These are phyloP conservation scores for Caerostris extrusa DNA, from an alignment of 1,140 invertebrate species.

Conservation along the genomic window DNA sequence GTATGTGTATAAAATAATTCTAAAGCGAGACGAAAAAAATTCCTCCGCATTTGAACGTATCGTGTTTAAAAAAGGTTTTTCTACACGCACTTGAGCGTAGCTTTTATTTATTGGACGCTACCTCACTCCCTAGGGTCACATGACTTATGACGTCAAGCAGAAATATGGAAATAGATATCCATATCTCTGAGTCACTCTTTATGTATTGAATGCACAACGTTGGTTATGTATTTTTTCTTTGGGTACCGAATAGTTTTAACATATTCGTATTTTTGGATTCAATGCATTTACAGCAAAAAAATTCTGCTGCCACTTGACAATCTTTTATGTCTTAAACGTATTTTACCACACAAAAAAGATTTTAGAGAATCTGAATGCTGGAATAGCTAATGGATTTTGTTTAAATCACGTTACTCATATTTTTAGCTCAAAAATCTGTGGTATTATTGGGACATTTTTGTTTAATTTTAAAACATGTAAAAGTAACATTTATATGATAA, in stretches of 20 bases:
- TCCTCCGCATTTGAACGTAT: not conserved
- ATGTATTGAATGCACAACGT: not conserved
- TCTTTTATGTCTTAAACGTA: not conserved
- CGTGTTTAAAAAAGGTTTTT: conserved; percentile 38
- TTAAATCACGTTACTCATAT: no score
- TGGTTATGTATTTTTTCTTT: not conserved
- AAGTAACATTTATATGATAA: no score
- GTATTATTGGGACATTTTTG: no score
- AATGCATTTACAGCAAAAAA: not conserved
- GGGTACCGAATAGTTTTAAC: not conserved
- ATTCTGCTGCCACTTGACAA: not conserved
- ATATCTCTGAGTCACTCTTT: conserved; percentile 15
- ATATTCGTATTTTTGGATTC: not conserved
- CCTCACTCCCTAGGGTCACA: conserved; percentile 9
- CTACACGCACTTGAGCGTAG: conserved; percentile 30
- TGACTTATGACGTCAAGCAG: conserved; percentile 41
- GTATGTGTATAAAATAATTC: conserved; percentile 33
- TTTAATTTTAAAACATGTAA: no score
- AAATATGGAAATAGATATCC: conserved; percentile 51
- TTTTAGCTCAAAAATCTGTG: no score
- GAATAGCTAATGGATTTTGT: no score
- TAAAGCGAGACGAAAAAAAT: conserved; percentile 24
- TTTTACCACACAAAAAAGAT: not conserved
- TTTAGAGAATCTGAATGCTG: no score
- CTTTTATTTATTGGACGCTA: conserved; percentile 51